phyloP scores from a whole-genome alignment of 2,113 vertebrate genomes.

The Speoplatyrhinus poulsoni region DNA sequence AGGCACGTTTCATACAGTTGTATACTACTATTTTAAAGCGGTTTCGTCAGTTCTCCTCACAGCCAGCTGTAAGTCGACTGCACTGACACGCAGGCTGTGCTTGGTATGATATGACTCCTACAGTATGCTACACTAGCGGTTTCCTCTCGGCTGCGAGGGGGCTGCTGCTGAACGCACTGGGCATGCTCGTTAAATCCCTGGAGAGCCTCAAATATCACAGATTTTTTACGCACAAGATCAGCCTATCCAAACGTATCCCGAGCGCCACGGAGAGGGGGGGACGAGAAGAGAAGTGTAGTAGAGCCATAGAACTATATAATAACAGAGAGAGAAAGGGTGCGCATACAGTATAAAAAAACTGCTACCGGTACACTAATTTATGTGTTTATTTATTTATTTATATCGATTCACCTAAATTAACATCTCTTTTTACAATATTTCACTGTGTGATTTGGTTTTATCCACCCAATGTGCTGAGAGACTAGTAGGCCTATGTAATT shows the following conservation, averaged over 20 bases:
- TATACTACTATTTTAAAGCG: conserved; percentile 38
- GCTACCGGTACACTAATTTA: background rate
- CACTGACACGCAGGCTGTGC: conserved; percentile 88
- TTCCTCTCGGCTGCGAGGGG: conserved; percentile 61
- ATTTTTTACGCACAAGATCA: conserved; percentile 78
- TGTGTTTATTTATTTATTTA: too few relatives aligned
- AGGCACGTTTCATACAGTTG: conserved; percentile 14
- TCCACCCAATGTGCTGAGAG: background rate
- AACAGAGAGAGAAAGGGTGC: background rate
- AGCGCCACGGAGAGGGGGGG: background rate
- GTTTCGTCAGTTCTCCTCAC: conserved; percentile 79
- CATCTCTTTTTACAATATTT: too few relatives aligned
- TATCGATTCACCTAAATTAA: background rate
- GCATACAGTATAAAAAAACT: background rate
- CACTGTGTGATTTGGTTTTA: background rate
- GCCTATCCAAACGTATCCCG: conserved; percentile 56
- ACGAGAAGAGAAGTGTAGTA: background rate
- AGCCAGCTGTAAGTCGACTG: conserved; percentile 91
- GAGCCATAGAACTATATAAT: background rate
- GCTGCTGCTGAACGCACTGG: conserved; percentile 49
- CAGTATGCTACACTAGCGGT: conserved; percentile 62
- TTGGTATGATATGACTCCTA: conserved; percentile 82
- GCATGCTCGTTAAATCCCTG: conserved; percentile 74
- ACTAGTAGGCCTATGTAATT: too few relatives aligned
- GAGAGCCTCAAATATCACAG: conserved; percentile 80